Percentiles rank a stretch among this genome's conserved stretches.
Conservation (phyloP, 2,888 invertebrate species). For the Agriopis marginaria region DNA sequence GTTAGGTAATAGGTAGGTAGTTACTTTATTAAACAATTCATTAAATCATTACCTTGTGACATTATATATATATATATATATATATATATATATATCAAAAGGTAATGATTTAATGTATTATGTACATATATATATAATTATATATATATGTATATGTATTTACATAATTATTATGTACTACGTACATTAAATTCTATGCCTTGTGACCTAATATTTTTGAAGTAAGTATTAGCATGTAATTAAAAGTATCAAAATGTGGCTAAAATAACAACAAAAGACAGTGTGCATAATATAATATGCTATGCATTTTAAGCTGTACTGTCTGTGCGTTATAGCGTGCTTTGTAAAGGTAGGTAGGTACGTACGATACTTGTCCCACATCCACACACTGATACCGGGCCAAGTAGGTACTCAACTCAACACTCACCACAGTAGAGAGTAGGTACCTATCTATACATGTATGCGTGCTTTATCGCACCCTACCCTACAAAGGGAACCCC, state of each 20-base stretch:
- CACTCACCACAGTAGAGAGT: conserved; percentile 32
- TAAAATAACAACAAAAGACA: neutral
- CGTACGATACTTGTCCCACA: conserved; percentile 3
- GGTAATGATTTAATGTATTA: no score
- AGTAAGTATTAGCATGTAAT: no score
- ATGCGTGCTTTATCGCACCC: conserved; percentile 70
- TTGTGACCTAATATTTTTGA: no score
- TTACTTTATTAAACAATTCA: no score
- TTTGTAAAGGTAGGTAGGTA: neutral
- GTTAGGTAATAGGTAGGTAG: no score
- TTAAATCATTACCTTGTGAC: no score
- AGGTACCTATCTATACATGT: conserved; percentile 45
- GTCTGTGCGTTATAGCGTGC: neutral
- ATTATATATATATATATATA: no score
- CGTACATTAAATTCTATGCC: no score
- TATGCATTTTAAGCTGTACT: neutral
- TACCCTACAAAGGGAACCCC: conserved; percentile 78
- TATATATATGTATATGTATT: no score
- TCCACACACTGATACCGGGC: conserved; percentile 5
- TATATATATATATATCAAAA: no score
- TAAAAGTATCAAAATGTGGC: neutral
- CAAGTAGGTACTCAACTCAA: neutral
- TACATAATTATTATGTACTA: no score
- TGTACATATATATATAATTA: no score
- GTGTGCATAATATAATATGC: neutral